Conservation (phyloP, 2,797 vertebrate genomes). For the Tenualosa thibaudeaui region DNA sequence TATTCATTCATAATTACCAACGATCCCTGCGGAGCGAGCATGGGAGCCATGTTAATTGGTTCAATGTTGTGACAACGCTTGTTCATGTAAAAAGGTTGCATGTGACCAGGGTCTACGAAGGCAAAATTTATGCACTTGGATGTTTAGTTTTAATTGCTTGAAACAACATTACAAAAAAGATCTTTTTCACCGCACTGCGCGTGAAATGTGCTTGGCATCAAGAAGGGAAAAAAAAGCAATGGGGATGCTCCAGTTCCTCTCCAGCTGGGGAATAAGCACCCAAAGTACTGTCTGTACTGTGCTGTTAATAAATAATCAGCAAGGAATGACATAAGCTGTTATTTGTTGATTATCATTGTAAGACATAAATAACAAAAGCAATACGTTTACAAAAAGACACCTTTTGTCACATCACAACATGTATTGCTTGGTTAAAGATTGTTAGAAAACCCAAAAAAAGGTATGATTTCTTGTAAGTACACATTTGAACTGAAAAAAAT, state of each 20-base stretch:
- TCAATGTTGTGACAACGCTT: slow-evolving; percentile 63
- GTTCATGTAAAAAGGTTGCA: slow-evolving; percentile 61
- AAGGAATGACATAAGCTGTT: not conserved
- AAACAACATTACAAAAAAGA: slow-evolving; percentile 59
- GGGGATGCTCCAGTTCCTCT: not conserved
- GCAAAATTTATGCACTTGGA: not conserved
- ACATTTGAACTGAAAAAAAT: no score
- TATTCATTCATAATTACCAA: slow-evolving; percentile 70
- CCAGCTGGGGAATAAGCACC: not conserved
- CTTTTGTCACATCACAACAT: no score
- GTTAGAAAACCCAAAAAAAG: not conserved
- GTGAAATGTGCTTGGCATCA: slow-evolving; percentile 32
- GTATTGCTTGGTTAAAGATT: no score
- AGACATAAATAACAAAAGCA: no score
- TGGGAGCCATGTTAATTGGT: slow-evolving; percentile 64
- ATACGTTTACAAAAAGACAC: no score
- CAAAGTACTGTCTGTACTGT: not conserved
- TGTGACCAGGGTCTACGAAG: slow-evolving; percentile 46
- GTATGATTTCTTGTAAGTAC: not conserved
- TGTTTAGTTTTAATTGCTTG: slow-evolving; percentile 46
- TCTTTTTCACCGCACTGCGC: slow-evolving; percentile 52
- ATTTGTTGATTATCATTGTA: no score
- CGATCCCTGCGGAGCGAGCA: slow-evolving; percentile 60
- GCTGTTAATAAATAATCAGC: not conserved
- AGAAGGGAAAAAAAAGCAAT: slow-evolving; percentile 28